These are phyloP conservation scores for Himalopsyche kuldschensis DNA, from an alignment of 2,888 invertebrate genomes.

Conservation along the genomic window DNA sequence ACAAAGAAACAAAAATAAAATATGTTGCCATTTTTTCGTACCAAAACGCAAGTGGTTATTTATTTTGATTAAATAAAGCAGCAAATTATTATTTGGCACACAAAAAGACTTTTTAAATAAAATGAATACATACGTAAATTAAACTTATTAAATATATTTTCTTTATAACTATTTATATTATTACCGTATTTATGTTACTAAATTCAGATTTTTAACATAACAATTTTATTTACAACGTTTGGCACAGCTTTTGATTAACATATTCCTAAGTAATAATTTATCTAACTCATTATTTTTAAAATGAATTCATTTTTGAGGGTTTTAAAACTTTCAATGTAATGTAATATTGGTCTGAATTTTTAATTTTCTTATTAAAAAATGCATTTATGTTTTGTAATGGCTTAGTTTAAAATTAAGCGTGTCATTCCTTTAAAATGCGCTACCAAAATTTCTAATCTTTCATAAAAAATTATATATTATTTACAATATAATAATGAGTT, in stretches of 20 bases:
- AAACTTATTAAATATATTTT: not conserved
- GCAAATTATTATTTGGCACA: not conserved
- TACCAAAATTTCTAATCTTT: too few relatives aligned
- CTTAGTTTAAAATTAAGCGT: not conserved
- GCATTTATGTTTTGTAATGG: not conserved
- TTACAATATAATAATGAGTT: not conserved
- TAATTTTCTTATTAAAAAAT: not conserved
- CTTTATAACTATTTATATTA: not conserved
- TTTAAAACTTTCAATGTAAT: not conserved
- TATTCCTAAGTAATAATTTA: not conserved
- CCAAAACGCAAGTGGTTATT: too few relatives aligned
- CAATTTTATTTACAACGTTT: not conserved
- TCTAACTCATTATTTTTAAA: not conserved
- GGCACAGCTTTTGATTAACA: not conserved
- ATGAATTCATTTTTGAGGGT: not conserved
- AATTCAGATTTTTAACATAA: not conserved
- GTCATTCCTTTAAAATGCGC: too few relatives aligned
- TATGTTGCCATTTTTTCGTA: not conserved
- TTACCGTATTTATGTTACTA: not conserved
- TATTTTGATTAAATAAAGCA: not conserved
- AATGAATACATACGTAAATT: too few relatives aligned
- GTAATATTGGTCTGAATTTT: not conserved
- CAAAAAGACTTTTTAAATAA: not conserved
- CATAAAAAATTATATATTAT: not conserved
- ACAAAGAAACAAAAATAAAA: not conserved